Evolutionary conservation across 2,113 vertebrate species (phyloP).

Genomic region (Gymnarchus niloticus): DNA sequence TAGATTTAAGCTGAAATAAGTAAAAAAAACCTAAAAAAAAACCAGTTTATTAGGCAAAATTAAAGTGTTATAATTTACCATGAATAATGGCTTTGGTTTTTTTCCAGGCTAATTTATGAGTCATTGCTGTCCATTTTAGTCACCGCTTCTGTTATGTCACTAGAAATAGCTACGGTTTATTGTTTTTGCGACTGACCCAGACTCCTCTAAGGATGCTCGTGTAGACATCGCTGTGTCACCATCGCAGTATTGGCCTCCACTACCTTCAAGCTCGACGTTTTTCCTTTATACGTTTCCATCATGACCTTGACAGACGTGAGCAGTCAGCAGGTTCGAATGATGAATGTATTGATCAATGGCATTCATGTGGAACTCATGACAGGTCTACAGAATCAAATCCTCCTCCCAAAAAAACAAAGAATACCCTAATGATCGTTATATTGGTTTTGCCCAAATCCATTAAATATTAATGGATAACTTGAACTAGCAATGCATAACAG

Average conservation of each 20-base stretch:
- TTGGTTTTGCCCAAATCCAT: background rate
- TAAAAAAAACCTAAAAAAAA: background rate
- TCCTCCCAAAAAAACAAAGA: background rate
- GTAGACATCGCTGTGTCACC: background rate
- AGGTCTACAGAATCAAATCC: background rate
- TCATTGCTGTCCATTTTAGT: background rate
- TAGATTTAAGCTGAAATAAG: background rate
- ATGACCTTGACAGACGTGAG: background rate
- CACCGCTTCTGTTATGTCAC: background rate
- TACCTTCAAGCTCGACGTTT: background rate
- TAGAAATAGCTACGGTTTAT: background rate
- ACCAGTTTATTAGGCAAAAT: background rate
- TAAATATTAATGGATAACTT: background rate
- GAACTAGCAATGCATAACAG: background rate
- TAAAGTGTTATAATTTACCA: background rate
- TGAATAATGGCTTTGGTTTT: background rate
- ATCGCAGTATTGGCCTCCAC: background rate
- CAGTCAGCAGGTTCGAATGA: background rate
- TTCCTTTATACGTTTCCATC: background rate
- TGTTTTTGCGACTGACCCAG: background rate
- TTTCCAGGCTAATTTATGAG: background rate
- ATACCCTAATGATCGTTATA: background rate
- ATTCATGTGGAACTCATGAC: background rate
- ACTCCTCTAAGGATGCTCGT: background rate
- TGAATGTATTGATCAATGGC: background rate